Base-by-base conservation (phyloP, 2,888 invertebrate species). In the Nomada flava region DNA sequence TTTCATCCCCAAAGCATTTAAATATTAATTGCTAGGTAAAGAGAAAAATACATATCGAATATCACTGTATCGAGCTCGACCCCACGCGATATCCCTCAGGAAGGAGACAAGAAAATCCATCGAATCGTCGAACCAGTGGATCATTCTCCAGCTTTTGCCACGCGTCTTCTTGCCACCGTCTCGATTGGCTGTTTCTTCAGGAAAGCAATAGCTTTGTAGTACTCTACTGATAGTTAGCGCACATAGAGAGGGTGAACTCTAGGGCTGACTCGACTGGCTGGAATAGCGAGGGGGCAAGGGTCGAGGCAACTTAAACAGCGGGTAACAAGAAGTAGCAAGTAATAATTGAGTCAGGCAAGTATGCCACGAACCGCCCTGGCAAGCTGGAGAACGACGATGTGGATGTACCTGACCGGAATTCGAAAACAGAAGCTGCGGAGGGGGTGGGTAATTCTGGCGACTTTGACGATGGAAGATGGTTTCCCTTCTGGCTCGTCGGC, bases 341-440 rank as follows among this genome's bases (percentile, higher is more conserved):
- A 90, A 91, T 91, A 91, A 91, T 91, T 90, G 91, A 91, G 90
- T 91, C 90, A 90, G 87, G 86, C 89, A 86, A 89, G 89, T 88
- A 87, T 89, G 86, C 82, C 82, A 81, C 77, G 85, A 84, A 82
- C 82, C 80, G 70, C 63, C 71, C 63, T 69, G 67, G 78, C 52
- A 72, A 74, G 73, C 79, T 72, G 79, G 82, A 75, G 85, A 77
- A 80, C 80, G 62, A 36, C 77, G 71, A 73, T 82, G 85, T 74
- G 72, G 84, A 86, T 83, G 85, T 82, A 87, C 90, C 90, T 89
- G 90, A 88, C 86, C 88, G 85, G 90, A 91, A 91, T 91, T 90
- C 89, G 86, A 86, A 90, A 91, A 87, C 87, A 91, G 90, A 71
- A n/a, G 26, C 11, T 15, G 44, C 50, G 10, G 53, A 53, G 75